Evolutionary conservation across 64 coral and sea anemone genomes (phyloP).

Genomic region (Actinia tenebrosa): DNA sequence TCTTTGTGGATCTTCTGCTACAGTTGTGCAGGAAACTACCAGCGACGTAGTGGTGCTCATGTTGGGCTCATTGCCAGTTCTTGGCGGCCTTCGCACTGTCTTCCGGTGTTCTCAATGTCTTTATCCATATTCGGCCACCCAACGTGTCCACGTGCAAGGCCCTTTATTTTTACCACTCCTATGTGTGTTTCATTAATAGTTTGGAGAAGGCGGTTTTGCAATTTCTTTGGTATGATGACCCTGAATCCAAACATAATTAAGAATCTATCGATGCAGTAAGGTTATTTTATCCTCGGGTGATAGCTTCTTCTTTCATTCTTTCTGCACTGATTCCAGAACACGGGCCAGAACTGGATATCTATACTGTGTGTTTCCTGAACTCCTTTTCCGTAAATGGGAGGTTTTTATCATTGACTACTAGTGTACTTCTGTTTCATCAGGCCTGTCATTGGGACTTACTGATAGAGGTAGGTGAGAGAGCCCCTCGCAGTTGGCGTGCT

Average conservation of each 20-base stretch:
- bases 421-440: constrained; percentile 15
- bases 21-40: constrained; percentile 19
- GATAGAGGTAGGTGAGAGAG: neutral
- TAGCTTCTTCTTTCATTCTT: neutral
- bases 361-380: constrained; percentile 11
- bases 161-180: too few relatives aligned
- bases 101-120: constrained; percentile 15
- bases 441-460: neutral
- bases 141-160: neutral
- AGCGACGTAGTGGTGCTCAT: neutral
- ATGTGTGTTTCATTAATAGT: too few relatives aligned
- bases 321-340: constrained; percentile 29
- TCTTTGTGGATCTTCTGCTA: constrained; percentile 42
- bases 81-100: constrained; percentile 15
- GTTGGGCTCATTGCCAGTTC: constrained; percentile 20
- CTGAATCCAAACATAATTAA: constrained; percentile 1
- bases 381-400: constrained; percentile 16
- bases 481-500: constrained; percentile 35
- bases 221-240: neutral
- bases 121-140: constrained; percentile 39
- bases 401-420: neutral
- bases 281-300: neutral
- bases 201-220: neutral
- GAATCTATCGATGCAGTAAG: neutral
- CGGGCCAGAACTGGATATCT: constrained; percentile 33